Base-by-base conservation (phyloP, 2,113 vertebrate genomes). In the Pampusana beccarii region DNA sequence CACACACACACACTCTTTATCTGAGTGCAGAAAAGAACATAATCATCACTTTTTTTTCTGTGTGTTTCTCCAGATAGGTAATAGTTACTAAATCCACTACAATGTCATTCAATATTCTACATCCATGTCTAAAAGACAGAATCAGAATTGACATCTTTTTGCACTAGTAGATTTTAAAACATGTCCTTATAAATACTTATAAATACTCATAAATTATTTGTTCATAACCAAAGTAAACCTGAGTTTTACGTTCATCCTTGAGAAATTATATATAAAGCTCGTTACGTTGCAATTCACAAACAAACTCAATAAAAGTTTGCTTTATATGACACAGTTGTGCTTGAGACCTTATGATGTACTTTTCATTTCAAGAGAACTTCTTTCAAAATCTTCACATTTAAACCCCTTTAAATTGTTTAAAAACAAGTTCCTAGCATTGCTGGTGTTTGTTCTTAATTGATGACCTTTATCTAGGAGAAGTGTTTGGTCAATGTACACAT, bases 1-100 rank as follows among this genome's bases (percentile, higher is more conserved):
- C 5, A 38, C 10, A 10, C 0, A 60, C 19, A 50, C 0, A 3
- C 5, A 38, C 10, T 8, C 0, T 79, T 74, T 34, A 38, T 58
- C 11, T 54, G 13, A 15, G 23, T 62, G 28, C 10, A 46, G 18
- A 67, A 80, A 86, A 88, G 4, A 73, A n/a, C 14, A 34, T 24
- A 36, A 16, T 21, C 20, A 24, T 61, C 31, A 38, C 3, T n/a
- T 82, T 44, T 82, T 44, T 79, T 40, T 17, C 11, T 69, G 3
- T 61, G 15, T 44, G 20, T 48, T 79, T 51, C 7, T 86, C 16
- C 3, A 53, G 18, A 51, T 1, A 80, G 80, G 19, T 2, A 75
- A 2, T 19, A 58, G 24, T 34, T 7, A 38, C 38, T 66, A 65
- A 58, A 26, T 44, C 31, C 31, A 44, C 20, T 28, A 44, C 31